Conservation (phyloP, 2,113 vertebrate genomes). For the Leptobrachium leishanense region DNA sequence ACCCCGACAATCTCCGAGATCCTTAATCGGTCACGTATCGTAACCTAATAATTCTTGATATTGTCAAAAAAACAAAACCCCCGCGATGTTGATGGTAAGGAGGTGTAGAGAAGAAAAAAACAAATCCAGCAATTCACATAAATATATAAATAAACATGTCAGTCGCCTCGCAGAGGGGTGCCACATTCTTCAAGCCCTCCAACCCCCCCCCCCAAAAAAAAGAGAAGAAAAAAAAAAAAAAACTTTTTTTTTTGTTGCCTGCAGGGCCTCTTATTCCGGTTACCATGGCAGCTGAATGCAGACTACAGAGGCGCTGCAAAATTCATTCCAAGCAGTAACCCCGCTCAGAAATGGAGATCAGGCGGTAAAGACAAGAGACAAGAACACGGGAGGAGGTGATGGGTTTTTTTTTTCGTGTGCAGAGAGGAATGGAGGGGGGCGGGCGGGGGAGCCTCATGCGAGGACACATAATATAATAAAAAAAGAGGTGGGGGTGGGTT, state of each 20-base stretch:
- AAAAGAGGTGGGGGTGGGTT: background rate
- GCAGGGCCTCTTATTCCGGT: constrained; percentile 19
- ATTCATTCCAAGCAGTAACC: constrained; percentile 17
- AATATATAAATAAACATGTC: constrained; percentile 31
- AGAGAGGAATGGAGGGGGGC: background rate
- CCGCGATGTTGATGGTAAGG: background rate
- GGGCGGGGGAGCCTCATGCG: background rate
- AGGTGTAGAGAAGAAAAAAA: background rate
- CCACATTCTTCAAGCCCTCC: constrained; percentile 22
- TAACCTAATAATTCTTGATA: too few relatives aligned
- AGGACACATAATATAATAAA: background rate
- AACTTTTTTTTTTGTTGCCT: constrained; percentile 23
- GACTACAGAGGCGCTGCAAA: constrained; percentile 32
- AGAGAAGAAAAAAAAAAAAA: background rate
- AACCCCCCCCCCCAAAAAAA: background rate
- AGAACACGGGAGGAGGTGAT: constrained; percentile 1
- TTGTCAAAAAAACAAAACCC: background rate
- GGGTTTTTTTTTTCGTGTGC: background rate
- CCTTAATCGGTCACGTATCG: too few relatives aligned
- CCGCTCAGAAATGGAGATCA: constrained; percentile 7
- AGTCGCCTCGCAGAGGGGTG: constrained; percentile 28
- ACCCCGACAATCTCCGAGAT: too few relatives aligned
- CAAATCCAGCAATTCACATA: background rate
- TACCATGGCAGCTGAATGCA: constrained; percentile 44
- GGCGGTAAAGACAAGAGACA: constrained; percentile 20